Conservation (phyloP, 2,888 invertebrate species). For the Pterostichus niger region DNA sequence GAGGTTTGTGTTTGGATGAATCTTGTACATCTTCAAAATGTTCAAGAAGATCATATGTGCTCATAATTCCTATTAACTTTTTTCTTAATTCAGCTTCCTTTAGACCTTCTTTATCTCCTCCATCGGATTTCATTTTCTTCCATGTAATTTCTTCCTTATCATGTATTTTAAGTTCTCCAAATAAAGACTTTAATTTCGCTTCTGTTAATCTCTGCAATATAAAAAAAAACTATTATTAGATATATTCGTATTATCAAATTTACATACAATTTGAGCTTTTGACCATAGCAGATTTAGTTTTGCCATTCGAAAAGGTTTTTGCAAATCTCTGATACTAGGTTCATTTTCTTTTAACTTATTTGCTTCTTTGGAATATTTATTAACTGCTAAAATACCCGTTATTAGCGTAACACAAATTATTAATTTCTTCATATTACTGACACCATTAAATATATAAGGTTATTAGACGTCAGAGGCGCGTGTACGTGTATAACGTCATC, state of each 20-base stretch:
- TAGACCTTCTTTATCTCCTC: slow-evolving; percentile 91
- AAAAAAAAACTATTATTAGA: slow-evolving; percentile 62
- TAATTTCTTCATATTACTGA: slow-evolving; percentile 24
- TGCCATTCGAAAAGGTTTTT: slow-evolving; percentile 93
- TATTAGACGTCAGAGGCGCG: too few relatives aligned
- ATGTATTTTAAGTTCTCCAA: slow-evolving; percentile 93
- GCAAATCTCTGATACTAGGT: slow-evolving; percentile 83
- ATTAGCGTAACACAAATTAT: neutral
- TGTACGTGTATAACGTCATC: too few relatives aligned
- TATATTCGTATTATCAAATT: slow-evolving; percentile 43
- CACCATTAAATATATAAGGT: neutral
- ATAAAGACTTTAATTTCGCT: slow-evolving; percentile 90
- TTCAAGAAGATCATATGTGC: slow-evolving; percentile 88
- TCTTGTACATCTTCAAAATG: slow-evolving; percentile 87
- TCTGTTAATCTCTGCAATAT: slow-evolving; percentile 87
- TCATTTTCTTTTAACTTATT: slow-evolving; percentile 76
- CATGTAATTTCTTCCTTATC: slow-evolving; percentile 94
- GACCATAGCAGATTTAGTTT: slow-evolving; percentile 94
- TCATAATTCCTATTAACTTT: slow-evolving; percentile 90
- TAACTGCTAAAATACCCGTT: slow-evolving; percentile 71
- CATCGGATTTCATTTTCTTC: slow-evolving; percentile 90
- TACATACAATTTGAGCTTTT: slow-evolving; percentile 91
- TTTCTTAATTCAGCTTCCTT: slow-evolving; percentile 89
- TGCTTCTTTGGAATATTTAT: slow-evolving; percentile 84
- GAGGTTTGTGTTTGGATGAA: slow-evolving; percentile 80